Evolutionary conservation across 2,888 invertebrate species (phyloP).

Genomic region (Dinocampus coccinellae): DNA sequence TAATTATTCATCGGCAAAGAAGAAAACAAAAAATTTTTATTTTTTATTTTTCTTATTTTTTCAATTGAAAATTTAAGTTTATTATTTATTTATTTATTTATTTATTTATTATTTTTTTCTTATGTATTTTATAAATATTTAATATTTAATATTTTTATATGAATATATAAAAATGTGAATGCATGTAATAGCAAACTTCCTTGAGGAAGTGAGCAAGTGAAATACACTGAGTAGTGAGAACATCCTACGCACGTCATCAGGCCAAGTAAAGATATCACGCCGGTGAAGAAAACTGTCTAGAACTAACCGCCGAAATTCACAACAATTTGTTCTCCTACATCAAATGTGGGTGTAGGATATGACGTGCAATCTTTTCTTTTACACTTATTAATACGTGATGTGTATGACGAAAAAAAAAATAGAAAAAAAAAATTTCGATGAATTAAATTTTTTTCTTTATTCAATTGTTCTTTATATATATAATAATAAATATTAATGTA

Average conservation of each 20-base stretch:
- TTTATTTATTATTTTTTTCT: too few species aligned
- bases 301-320: slow-evolving; percentile 45
- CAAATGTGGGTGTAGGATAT: slow-evolving; percentile 31
- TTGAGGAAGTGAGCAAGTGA: slow-evolving; percentile 41
- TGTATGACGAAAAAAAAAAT: not conserved
- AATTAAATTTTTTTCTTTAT: not conserved
- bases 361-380: slow-evolving; percentile 11
- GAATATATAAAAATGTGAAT: not conserved
- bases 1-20: too few species aligned
- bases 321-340: slow-evolving; percentile 29
- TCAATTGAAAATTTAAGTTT: too few species aligned
- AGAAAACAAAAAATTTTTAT: not conserved
- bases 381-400: not conserved
- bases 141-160: not conserved
- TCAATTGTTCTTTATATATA: not conserved
- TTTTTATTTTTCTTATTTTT: not conserved
- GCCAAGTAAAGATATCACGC: not conserved
- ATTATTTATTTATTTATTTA: too few species aligned
- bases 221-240: slow-evolving; percentile 41
- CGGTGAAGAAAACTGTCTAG: slow-evolving; percentile 51
- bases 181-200: slow-evolving; percentile 52
- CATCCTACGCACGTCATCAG: slow-evolving; percentile 48
- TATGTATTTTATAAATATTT: too few species aligned
- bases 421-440: not conserved
- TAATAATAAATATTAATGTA: too few species aligned